Percentiles rank a stretch among this genome's conserved stretches.
Evolutionary conservation across 30 jellyfish, hydroid and myxozoan genomes (phyloP).

Genomic region (Aurelia sp.): DNA sequence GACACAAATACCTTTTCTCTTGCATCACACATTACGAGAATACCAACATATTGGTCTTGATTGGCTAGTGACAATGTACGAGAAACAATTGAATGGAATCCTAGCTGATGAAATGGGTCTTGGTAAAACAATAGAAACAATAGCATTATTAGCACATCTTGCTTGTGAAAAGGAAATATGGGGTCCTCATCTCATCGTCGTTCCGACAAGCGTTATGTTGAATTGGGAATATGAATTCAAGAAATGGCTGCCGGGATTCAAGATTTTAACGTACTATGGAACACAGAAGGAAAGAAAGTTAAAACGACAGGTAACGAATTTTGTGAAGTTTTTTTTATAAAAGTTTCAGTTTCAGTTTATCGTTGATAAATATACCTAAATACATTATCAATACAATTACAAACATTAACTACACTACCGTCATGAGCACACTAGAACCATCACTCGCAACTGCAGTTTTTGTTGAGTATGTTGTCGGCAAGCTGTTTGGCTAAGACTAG

Average conservation of each 20-base stretch:
- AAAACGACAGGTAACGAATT: conserved; percentile 73
- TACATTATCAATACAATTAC: too few relatives aligned
- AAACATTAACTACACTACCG: too few relatives aligned
- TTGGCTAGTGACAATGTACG: conserved; percentile 97
- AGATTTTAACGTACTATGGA: conserved; percentile 90
- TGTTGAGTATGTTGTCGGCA: too few relatives aligned
- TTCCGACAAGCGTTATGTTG: conserved; percentile 98
- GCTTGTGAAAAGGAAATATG: conserved; percentile 97
- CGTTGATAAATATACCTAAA: too few relatives aligned
- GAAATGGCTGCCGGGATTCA: conserved; percentile 98
- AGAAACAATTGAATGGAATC: conserved; percentile 93
- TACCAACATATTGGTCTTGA: conserved; percentile 98
- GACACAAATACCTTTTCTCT: conserved; percentile 87
- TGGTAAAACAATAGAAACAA: conserved; percentile 96
- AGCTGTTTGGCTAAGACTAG: neutral
- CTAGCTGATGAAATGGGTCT: conserved; percentile 99
- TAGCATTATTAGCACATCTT: conserved; percentile 92
- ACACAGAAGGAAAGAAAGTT: conserved; percentile 92
- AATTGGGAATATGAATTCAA: conserved; percentile 96
- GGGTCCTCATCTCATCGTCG: conserved; percentile 99
- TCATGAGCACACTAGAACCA: too few relatives aligned
- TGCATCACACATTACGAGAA: conserved; percentile 87
- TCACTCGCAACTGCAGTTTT: too few relatives aligned
- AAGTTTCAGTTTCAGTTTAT: too few relatives aligned
- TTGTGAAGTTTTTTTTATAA: neutral